Evolutionary conservation across 2,113 vertebrate genomes (phyloP).

Genomic region (Vulpes lagopus): DNA sequence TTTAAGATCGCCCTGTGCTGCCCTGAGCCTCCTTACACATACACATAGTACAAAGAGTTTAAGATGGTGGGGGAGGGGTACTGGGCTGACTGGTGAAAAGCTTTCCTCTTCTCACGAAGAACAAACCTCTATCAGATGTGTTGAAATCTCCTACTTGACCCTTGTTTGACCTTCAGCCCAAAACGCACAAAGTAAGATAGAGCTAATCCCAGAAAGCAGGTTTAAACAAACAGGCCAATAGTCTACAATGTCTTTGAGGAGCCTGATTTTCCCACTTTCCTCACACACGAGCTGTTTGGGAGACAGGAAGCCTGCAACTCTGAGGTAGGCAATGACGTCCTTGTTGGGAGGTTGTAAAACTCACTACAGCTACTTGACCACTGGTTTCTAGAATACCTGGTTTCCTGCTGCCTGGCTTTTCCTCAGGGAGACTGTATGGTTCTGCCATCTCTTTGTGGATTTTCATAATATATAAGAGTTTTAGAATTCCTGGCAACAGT

Average conservation of each 20-base stretch:
- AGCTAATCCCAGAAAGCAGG: conserved; percentile 87
- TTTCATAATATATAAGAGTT: neutral
- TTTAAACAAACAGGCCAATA: conserved; percentile 87
- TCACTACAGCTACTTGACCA: neutral
- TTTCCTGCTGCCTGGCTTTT: neutral
- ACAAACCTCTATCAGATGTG: conserved; percentile 86
- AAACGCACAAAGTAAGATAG: conserved; percentile 83
- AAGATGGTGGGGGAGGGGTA: conserved; percentile 65
- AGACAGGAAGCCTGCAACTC: conserved; percentile 52
- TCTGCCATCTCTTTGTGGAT: neutral
- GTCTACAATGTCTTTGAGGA: conserved; percentile 64
- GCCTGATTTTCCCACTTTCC: conserved; percentile 60
- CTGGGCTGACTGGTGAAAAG: conserved; percentile 79
- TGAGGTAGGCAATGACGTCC: neutral
- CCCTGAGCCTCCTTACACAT: conserved; percentile 83
- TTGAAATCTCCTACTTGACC: conserved; percentile 90
- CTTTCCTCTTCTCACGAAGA: conserved; percentile 73
- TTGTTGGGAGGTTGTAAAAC: neutral
- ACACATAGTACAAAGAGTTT: conserved; percentile 86
- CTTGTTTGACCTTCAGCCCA: conserved; percentile 85
- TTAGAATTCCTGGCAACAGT: neutral
- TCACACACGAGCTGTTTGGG: conserved; percentile 45
- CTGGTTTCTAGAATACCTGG: neutral
- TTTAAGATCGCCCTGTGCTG: conserved; percentile 85
- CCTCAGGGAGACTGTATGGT: neutral